These are phyloP conservation scores for Uria aalge DNA, from an alignment of 2,113 vertebrate genomes.

Conservation along the genomic window DNA sequence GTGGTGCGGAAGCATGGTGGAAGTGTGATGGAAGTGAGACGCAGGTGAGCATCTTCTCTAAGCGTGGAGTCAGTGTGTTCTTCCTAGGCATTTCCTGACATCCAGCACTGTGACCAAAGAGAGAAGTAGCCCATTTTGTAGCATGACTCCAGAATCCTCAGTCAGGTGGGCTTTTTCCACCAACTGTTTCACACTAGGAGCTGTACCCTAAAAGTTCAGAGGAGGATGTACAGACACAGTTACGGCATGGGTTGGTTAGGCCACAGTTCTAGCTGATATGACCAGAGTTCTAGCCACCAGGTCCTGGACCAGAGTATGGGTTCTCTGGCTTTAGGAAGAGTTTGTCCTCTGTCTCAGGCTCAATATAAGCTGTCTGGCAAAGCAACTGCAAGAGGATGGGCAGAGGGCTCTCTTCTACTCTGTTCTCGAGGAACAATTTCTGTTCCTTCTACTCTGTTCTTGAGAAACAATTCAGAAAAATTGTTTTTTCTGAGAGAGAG, in stretches of 20 bases:
- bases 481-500: no score
- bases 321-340: neutral
- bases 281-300: neutral
- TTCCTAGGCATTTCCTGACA: neutral
- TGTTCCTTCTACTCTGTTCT: neutral
- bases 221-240: neutral
- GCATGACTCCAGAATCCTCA: neutral
- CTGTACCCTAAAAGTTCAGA: neutral
- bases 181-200: neutral
- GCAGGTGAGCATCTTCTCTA: neutral
- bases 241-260: neutral
- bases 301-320: neutral
- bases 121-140: neutral
- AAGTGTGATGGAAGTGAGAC: neutral
- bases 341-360: neutral
- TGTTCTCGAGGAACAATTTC: neutral
- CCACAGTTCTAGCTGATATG: neutral
- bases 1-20: neutral
- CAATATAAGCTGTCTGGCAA: neutral
- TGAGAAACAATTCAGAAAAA: neutral
- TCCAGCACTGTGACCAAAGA: neutral
- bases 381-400: neutral
- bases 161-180: accelerated
- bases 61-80: neutral
- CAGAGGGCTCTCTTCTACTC: neutral